phyloP scores from a whole-genome alignment of 2,113 vertebrate species.

The Lepidothrix coronata region DNA sequence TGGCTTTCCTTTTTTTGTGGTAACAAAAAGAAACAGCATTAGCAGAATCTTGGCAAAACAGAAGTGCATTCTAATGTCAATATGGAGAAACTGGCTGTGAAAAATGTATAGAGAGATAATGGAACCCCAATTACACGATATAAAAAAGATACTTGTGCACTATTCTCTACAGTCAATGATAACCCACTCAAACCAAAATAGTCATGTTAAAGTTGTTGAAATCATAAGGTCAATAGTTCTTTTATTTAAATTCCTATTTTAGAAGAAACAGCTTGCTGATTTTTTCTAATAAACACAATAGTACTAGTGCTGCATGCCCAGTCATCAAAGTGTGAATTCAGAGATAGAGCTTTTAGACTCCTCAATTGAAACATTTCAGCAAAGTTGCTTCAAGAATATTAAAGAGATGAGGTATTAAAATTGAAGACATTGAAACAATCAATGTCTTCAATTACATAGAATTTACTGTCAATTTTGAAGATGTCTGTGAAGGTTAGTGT shows the following conservation, averaged over 20 bases:
- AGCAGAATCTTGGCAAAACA: slow-evolving; percentile 29
- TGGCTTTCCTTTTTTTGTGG: not conserved
- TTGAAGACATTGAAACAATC: not conserved
- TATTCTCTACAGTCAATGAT: not conserved
- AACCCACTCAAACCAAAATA: not conserved
- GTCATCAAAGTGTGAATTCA: not conserved
- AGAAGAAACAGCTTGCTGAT: not conserved
- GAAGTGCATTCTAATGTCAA: not conserved
- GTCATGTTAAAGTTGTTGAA: not conserved
- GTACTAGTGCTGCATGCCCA: not conserved
- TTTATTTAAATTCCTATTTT: not conserved
- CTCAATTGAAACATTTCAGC: not conserved
- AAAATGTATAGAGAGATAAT: not conserved
- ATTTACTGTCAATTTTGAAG: not conserved
- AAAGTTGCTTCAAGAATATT: not conserved
- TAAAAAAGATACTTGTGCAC: not conserved
- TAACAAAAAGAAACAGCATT: not conserved
- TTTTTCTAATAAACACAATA: not conserved
- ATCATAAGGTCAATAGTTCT: not conserved
- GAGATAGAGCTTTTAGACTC: not conserved
- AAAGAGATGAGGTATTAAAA: not conserved
- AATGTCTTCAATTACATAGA: not conserved
- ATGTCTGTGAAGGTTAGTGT: not conserved
- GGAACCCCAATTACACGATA: not conserved
- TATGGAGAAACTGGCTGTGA: not conserved